A percentile compares a stretch with the other conserved stretches of the same genome.
Evolutionary conservation across 2,113 vertebrate genomes (phyloP).

Genomic region (Cervus canadensis): DNA sequence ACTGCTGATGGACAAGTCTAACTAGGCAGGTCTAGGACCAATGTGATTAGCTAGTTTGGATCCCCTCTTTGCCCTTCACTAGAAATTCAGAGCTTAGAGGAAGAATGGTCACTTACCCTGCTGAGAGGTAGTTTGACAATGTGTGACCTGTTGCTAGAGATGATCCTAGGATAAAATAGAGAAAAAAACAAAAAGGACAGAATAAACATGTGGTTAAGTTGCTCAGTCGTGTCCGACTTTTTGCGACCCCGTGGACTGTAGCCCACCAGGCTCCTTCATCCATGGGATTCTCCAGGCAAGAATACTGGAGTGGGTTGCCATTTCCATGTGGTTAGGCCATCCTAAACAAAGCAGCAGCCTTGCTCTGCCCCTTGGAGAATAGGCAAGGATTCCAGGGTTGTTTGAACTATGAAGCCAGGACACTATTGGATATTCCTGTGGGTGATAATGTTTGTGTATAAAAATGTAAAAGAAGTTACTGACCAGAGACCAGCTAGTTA

Average conservation of each 20-base stretch:
- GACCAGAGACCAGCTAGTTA: not conserved
- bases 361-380: not conserved
- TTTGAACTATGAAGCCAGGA: not conserved
- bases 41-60: not conserved
- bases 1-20: not conserved
- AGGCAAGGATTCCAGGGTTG: not conserved
- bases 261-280: too few species aligned
- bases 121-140: conserved; percentile 99
- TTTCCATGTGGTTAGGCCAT: not conserved
- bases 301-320: too few species aligned
- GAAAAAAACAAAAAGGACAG: not conserved
- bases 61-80: not conserved
- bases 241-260: too few species aligned
- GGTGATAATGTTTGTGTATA: not conserved
- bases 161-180: conserved; percentile 88
- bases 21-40: not conserved
- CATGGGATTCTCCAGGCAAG: too few species aligned
- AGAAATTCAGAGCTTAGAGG: not conserved
- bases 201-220: not conserved
- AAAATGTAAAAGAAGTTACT: conserved; percentile 15
- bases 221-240: too few species aligned
- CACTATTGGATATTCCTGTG: not conserved
- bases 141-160: conserved; percentile 99
- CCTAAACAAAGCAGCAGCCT: not conserved
- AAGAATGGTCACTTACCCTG: conserved; percentile 88